phyloP scores from a whole-genome alignment of 64 coral and sea anemone genomes.

The Montipora capricornis region DNA sequence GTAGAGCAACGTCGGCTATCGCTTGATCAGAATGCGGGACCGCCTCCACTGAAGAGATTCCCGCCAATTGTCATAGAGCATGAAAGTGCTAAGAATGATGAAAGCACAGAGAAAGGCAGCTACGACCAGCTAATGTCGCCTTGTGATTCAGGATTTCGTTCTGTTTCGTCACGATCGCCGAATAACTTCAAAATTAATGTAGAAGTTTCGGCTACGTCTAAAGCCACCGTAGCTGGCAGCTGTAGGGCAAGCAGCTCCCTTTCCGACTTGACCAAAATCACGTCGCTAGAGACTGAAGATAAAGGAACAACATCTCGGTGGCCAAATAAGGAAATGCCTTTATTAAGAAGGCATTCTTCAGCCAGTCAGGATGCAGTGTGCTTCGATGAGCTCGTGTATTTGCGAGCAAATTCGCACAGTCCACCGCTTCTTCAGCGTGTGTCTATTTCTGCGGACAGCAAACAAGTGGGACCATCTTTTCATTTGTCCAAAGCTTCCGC shows the following conservation, averaged over 20 bases:
- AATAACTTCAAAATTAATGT: background rate
- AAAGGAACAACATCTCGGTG: background rate
- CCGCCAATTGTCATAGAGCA: conserved; percentile 21
- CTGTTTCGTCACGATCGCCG: background rate
- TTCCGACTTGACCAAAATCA: conserved; percentile 34
- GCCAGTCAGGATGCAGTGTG: background rate
- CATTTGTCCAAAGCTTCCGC: background rate
- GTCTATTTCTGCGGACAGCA: background rate
- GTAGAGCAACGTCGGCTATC: background rate
- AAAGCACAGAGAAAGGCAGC: background rate
- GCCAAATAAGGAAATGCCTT: conserved; percentile 37
- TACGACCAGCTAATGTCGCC: background rate
- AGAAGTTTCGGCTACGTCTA: background rate
- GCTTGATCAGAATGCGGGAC: conserved; percentile 16
- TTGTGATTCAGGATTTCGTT: background rate
- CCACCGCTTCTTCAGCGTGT: conserved; percentile 26
- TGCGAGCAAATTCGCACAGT: background rate
- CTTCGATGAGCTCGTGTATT: background rate
- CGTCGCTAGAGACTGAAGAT: background rate
- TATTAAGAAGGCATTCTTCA: conserved; percentile 43
- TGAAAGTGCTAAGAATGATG: background rate
- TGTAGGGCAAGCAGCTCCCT: conserved; percentile 3
- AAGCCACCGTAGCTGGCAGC: background rate
- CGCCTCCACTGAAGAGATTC: conserved; percentile 35
- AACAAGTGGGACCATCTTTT: background rate